Base-by-base conservation (phyloP, 2,113 vertebrate species). In the Nothocercus nigrocapillus region DNA sequence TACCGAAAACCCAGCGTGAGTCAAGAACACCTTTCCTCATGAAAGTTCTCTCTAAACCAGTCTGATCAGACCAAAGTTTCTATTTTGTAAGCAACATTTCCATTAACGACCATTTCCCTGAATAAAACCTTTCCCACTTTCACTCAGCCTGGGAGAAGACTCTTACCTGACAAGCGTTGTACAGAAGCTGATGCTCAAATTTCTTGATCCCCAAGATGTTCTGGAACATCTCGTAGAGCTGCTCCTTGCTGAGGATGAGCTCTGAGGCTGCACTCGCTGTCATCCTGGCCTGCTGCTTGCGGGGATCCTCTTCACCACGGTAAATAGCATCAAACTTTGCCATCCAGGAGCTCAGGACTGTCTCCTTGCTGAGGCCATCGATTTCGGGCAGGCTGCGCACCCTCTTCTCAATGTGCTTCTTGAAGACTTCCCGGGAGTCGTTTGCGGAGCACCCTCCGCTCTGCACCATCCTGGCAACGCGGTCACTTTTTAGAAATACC, bases 151-250 rank as follows among this genome's bases (percentile, higher is more conserved):
- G 7, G 36, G 42, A 85, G 34, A n/a, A 85, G 58, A 14, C 20
- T 30, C 97, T 98, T 95, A 99, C 99, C 99, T 99, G 99, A 89
- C 99, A 99, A 3, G 99, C 99, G 4, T 99, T 99, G 94, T 99
- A 99, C 42, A 99, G 98, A 72, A 99, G 99, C 94, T 99, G 99
- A 97, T 99, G 99, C 87, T 99, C 99, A 38, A 99, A 99, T 81
- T 99, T 99, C 98, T 99, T 99, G 97, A 99, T 99, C 47, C 99
- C 99, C 49, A 99, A 97, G 95, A 99, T 99, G 86, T 99, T 98
- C 97, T 99, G 99, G 97, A 99, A 99, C 99, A 99, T 99, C 97
- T 99, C 99, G 1, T 99, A 99, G 74, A 99, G 98, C 83, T 99
- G 99, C 96, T 99, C 99, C 94, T 99, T 99, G 98, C 99, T 99